These are phyloP conservation scores for Aporophyla nigra DNA, from an alignment of 2,888 invertebrate species.

Conservation along the genomic window DNA sequence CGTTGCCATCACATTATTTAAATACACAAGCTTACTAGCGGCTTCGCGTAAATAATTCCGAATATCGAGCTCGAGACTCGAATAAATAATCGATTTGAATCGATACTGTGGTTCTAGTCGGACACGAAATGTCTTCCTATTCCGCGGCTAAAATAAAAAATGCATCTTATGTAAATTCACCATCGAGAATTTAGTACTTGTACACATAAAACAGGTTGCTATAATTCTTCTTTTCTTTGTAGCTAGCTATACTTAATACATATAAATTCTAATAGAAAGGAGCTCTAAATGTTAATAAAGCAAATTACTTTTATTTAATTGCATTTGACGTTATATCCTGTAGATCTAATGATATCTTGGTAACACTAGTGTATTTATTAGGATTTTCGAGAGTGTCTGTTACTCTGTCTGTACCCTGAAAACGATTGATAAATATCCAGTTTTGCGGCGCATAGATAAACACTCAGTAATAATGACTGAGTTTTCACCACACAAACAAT, in stretches of 20 bases:
- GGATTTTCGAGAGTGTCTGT: background rate
- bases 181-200: constrained; percentile 4
- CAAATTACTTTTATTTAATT: background rate
- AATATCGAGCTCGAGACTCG: constrained; percentile 56
- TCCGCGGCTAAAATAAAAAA: constrained; percentile 16
- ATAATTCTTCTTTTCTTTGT: background rate
- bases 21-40: constrained; percentile 58
- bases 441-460: background rate
- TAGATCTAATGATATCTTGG: background rate
- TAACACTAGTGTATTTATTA: background rate
- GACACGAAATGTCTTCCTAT: constrained; percentile 24
- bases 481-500: background rate
- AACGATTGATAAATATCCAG: no score
- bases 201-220: constrained; percentile 15
- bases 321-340: background rate
- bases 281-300: background rate
- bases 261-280: background rate
- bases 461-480: background rate
- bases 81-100: constrained; percentile 68
- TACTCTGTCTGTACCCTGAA: background rate
- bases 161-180: constrained; percentile 39
- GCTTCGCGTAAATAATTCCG: constrained; percentile 64
- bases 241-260: background rate
- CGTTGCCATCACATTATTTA: constrained; percentile 58
- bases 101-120: constrained; percentile 49